phyloP scores from a whole-genome alignment of 2,888 invertebrate genomes.

The Bombylius major region DNA sequence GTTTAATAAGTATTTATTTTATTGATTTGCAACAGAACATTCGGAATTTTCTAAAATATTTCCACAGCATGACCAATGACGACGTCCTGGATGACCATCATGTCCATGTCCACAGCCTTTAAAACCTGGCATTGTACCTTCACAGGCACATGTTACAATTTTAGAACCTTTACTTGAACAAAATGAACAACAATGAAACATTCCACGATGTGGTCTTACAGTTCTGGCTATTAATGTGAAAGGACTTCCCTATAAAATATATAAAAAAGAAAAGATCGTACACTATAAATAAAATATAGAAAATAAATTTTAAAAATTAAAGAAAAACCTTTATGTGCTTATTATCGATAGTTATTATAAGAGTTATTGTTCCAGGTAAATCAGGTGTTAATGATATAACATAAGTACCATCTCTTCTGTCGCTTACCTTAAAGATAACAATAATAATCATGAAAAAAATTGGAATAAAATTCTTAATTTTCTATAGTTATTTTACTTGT shows the following conservation, averaged over 20 bases:
- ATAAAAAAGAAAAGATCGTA: neutral
- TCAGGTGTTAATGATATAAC: constrained; percentile 47
- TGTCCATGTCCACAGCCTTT: constrained; percentile 74
- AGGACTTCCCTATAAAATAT: constrained; percentile 49
- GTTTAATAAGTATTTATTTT: too few relatives aligned
- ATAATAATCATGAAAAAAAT: neutral
- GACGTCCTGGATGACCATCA: constrained; percentile 61
- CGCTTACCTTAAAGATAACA: constrained; percentile 38
- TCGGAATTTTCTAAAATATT: constrained; percentile 47
- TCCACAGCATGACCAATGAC: constrained; percentile 78
- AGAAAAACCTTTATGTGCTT: constrained; percentile 49
- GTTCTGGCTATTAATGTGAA: constrained; percentile 51
- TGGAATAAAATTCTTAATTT: neutral
- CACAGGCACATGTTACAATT: constrained; percentile 56
- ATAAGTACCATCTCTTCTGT: constrained; percentile 53
- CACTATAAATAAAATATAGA: neutral
- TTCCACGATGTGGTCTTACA: constrained; percentile 51
- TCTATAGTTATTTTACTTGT: constrained; percentile 31
- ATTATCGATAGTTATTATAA: constrained; percentile 50
- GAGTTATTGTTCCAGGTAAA: constrained; percentile 47
- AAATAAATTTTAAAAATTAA: neutral
- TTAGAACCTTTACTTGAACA: constrained; percentile 67
- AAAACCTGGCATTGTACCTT: constrained; percentile 61
- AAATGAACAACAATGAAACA: constrained; percentile 69
- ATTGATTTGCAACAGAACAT: constrained; percentile 40